Evolutionary conservation across 2,797 vertebrate species (phyloP), one percentile per base, ranked within the genome.

Genomic region (Mus minutoides): DNA sequence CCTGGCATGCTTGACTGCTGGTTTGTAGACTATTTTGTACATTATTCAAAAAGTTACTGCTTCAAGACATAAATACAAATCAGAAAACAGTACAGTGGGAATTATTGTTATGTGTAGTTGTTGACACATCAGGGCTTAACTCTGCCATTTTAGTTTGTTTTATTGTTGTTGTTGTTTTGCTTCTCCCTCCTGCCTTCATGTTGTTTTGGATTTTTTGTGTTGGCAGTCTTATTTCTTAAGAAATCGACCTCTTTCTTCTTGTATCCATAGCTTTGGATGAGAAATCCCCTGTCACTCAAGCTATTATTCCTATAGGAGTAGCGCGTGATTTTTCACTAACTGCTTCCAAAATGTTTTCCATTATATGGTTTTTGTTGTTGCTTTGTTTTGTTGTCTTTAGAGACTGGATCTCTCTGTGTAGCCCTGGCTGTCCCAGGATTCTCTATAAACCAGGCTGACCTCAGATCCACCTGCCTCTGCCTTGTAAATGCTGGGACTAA

Each of bases 241-340:
- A 88, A 87, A 83, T 40, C 4, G 77, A 16, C 40, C 54, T 90
- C 90, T 76, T 80, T 60, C 49, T 89, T 93, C 76, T 91, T 85
- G 54, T 24, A 31, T 95, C 92, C 19, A 1, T 77, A 34, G 58
- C 79, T 91, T 85, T 84, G 78, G 52, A 84, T 87, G 73, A 95
- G 58, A 92, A 94, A 73, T 56, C 19, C 13, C 76, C 60, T 94
- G 46, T 82, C 46, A 92, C 77, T 91, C 3, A 14, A 49, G 64
- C 84, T n/a, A 78, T 73, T 94, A 31, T 89, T 77, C 64, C 26
- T 49, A 75, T 87, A 54, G 52, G 21, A 88, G 26, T 89, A 73
- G 91, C 85, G 14, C 37, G 82, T 78, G 46, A 64, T 89, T 93
- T 95, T 34, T 93, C 43, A 92, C 29, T 85, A n/a, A 46, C 34